phyloP scores from a whole-genome alignment of 1,140 invertebrate species.

The Drosophila santomea region DNA sequence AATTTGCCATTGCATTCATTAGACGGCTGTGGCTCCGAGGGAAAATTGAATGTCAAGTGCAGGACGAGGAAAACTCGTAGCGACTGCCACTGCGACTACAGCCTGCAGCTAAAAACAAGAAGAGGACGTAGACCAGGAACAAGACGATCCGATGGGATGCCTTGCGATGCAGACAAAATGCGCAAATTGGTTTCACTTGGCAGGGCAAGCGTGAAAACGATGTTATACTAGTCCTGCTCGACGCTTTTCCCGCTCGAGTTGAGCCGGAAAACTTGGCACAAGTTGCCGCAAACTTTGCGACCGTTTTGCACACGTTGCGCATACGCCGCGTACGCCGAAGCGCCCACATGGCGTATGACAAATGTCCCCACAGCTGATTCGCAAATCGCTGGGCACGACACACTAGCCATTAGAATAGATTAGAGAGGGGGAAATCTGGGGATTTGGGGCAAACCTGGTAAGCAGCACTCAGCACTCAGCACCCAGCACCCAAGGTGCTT shows the following conservation, averaged over 20 bases:
- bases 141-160: conserved; percentile 28
- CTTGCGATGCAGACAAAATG: conserved; percentile 55
- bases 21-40: conserved; percentile 13
- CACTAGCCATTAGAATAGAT: conserved; percentile 36
- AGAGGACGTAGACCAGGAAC: not conserved
- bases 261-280: conserved; percentile 33
- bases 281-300: conserved; percentile 50
- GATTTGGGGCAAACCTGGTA: not conserved
- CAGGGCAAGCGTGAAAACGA: conserved; percentile 70
- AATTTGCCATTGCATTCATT: conserved; percentile 39
- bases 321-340: conserved; percentile 18
- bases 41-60: conserved; percentile 46
- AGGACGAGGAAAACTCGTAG: conserved; percentile 10
- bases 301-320: conserved; percentile 24
- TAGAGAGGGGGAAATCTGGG: not conserved
- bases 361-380: conserved; percentile 37
- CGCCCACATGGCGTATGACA: conserved; percentile 48
- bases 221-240: conserved; percentile 32
- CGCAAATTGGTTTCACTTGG: conserved; percentile 62
- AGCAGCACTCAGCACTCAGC: conserved; percentile 26
- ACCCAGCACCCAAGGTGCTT: conserved; percentile 40
- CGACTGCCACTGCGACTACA: conserved; percentile 8
- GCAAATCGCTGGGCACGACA: conserved; percentile 40
- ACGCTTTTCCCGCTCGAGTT: conserved; percentile 16
- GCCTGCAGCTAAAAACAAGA: conserved; percentile 18